These are phyloP conservation scores for Toxostoma redivivum DNA, from an alignment of 2,113 vertebrate genomes.

Conservation along the genomic window DNA sequence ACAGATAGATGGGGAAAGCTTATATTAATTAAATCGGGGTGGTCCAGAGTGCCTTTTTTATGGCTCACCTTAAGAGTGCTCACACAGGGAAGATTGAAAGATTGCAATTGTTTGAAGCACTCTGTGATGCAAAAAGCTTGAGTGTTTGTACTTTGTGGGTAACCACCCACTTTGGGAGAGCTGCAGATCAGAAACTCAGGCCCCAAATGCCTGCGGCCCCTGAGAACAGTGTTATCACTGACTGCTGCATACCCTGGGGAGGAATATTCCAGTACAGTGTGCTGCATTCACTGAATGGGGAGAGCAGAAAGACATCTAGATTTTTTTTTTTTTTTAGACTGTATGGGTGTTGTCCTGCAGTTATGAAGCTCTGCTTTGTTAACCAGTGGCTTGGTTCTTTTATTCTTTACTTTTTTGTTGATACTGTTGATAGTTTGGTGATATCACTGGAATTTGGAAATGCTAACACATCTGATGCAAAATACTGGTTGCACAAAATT, in stretches of 20 bases:
- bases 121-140: not conserved
- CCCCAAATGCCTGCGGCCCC: not conserved
- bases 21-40: not conserved
- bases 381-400: not conserved
- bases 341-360: not conserved
- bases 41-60: not conserved
- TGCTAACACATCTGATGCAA: not conserved
- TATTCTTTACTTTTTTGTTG: not conserved
- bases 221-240: not conserved
- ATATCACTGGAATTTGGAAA: not conserved
- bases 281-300: not conserved
- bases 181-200: not conserved
- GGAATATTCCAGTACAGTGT: not conserved
- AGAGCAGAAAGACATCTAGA: not conserved
- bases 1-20: not conserved
- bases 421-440: not conserved
- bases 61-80: not conserved
- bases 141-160: not conserved
- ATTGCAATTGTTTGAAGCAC: not conserved
- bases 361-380: not conserved
- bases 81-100: not conserved
- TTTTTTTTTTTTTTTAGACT: not conserved
- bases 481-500: not conserved
- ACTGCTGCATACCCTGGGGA: not conserved
- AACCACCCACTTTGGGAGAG: not conserved